These are phyloP conservation scores for Atherinomorus stipes DNA, from an alignment of 2,113 vertebrate species.

Conservation along the genomic window DNA sequence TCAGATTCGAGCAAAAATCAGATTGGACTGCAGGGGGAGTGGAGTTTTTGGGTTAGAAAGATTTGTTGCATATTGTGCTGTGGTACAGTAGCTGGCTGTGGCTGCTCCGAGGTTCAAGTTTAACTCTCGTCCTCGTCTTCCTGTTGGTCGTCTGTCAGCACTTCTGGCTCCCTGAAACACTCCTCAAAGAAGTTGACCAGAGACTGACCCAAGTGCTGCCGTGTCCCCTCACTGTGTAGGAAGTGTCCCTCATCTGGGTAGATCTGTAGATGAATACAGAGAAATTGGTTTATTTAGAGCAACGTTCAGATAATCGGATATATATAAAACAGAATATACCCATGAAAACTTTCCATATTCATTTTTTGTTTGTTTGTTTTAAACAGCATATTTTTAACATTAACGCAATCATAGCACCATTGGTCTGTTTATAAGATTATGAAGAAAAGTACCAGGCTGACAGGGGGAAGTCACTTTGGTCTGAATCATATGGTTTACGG, in stretches of 20 bases:
- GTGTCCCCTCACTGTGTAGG: slow-evolving; percentile 80
- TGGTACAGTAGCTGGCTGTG: slow-evolving; percentile 64
- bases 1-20: slow-evolving; percentile 46
- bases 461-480: background rate
- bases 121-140: slow-evolving; percentile 92
- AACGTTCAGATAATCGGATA: background rate
- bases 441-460: background rate
- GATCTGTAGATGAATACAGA: slow-evolving; percentile 82
- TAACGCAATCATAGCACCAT: no score
- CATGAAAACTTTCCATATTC: no score
- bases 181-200: slow-evolving; percentile 92
- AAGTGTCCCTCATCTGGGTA: slow-evolving; percentile 96
- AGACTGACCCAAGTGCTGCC: slow-evolving; percentile 91
- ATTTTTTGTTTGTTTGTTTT: no score
- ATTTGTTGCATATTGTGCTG: slow-evolving; percentile 87
- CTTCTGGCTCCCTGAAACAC: slow-evolving; percentile 91
- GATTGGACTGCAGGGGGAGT: slow-evolving; percentile 42
- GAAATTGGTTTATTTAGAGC: background rate
- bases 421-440: no score
- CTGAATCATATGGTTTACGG: background rate
- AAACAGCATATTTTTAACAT: no score
- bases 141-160: slow-evolving; percentile 65
- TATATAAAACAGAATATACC: background rate
- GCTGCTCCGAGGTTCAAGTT: slow-evolving; percentile 24
- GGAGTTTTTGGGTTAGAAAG: slow-evolving; percentile 51